These are phyloP conservation scores for Aplysina aerophoba DNA, from an alignment of 37 sponge, comb jelly and placozoan species.

Conservation along the genomic window DNA sequence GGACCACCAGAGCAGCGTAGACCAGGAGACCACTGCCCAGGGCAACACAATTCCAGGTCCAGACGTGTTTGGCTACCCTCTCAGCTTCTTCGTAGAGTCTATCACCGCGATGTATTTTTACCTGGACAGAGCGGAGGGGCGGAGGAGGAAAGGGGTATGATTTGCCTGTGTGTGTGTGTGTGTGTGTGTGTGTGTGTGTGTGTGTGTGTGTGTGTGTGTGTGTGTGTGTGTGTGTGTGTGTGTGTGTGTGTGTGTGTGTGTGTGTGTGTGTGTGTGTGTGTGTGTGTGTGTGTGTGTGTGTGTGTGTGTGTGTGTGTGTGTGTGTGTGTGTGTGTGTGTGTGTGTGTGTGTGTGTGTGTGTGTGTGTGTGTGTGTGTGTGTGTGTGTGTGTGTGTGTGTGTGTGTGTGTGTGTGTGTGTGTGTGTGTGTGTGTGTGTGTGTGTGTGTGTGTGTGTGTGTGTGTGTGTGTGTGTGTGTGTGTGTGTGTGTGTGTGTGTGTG, in stretches of 20 bases:
- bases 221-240: conserved; percentile 20
- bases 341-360: conserved; percentile 20
- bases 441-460: conserved; percentile 45
- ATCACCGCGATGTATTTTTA: no score
- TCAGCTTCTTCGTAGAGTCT: no score
- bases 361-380: conserved; percentile 48
- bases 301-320: conserved; percentile 41
- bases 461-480: conserved; percentile 20
- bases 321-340: conserved; percentile 47
- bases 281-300: background rate
- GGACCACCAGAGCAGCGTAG: no score
- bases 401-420: background rate
- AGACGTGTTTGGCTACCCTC: no score
- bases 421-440: conserved; percentile 48
- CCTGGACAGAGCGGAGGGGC: no score
- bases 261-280: conserved; percentile 39
- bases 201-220: conserved; percentile 45
- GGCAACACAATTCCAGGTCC: no score
- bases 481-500: conserved; percentile 49
- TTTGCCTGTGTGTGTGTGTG: background rate
- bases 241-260: conserved; percentile 49
- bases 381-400: conserved; percentile 44
- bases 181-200: conserved; percentile 48
- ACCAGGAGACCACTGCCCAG: no score
- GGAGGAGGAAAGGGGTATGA: no score